A percentile compares a stretch with the other conserved stretches of the same genome.
These are phyloP conservation scores for Sycophila sp. DNA, from an alignment of 1,140 invertebrate species.

Conservation along the genomic window DNA sequence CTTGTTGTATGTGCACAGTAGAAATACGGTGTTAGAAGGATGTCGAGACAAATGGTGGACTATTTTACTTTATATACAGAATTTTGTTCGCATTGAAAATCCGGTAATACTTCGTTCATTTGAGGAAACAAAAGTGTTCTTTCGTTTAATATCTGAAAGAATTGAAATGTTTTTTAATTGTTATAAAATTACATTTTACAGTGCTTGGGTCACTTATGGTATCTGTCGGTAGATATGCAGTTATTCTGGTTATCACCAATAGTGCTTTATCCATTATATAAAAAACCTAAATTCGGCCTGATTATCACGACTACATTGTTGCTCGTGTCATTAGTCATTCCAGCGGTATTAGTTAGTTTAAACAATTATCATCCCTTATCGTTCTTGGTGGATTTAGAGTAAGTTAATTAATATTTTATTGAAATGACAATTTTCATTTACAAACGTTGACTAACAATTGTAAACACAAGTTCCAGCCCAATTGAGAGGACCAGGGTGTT, in stretches of 20 bases:
- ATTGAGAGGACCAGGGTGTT: not conserved
- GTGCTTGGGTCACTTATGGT: conserved; percentile 62
- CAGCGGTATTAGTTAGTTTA: not conserved
- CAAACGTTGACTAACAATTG: no score
- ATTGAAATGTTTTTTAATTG: no score
- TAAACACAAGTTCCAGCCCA: no score
- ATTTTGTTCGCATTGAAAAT: conserved; percentile 63
- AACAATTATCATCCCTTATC: not conserved
- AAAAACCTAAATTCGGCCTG: conserved; percentile 41
- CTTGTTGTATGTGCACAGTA: conserved; percentile 52
- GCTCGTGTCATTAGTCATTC: conserved; percentile 13
- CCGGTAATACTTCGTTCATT: no score
- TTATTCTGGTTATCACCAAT: conserved; percentile 56
- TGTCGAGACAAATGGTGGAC: conserved; percentile 70
- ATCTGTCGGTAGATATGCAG: conserved; percentile 61
- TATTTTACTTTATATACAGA: conserved; percentile 71
- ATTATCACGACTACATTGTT: conserved; percentile 27
- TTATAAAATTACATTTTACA: no score
- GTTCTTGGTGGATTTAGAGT: no score
- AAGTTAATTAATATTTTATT: no score
- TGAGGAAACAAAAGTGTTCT: no score
- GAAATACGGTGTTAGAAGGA: conserved; percentile 31
- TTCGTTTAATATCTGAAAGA: no score
- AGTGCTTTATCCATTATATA: conserved; percentile 50
- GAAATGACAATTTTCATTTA: no score